These are phyloP conservation scores for Cyaniris semiargus DNA, from an alignment of 2,888 invertebrate genomes.

Conservation along the genomic window DNA sequence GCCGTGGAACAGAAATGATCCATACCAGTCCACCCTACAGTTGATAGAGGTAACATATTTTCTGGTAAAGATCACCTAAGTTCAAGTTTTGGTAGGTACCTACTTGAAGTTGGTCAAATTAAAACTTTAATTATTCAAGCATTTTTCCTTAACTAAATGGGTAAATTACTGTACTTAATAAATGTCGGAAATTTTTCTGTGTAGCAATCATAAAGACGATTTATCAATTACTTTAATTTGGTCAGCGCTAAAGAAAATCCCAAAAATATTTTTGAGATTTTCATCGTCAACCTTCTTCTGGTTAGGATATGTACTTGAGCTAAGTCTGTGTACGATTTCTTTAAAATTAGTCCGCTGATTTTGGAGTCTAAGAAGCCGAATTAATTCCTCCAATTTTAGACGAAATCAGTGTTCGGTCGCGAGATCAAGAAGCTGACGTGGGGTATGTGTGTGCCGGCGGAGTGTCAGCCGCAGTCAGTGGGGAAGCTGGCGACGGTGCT, in stretches of 20 bases:
- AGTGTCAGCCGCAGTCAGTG: conserved; percentile 62
- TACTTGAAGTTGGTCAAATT: not conserved
- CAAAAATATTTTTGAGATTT: not conserved
- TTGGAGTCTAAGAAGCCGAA: not conserved
- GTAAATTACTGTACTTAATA: not conserved
- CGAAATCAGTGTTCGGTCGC: conserved; percentile 55
- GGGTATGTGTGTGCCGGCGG: conserved; percentile 78
- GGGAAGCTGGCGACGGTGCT: conserved; percentile 56
- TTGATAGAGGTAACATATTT: conserved; percentile 63
- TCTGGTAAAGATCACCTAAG: not conserved
- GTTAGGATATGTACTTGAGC: too few species aligned
- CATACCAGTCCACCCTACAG: conserved; percentile 69
- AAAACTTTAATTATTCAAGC: not conserved
- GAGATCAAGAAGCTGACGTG: conserved; percentile 70
- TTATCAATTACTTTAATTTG: not conserved
- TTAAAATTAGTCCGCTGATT: not conserved
- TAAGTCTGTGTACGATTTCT: too few species aligned
- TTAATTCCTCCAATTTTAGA: conserved; percentile 44
- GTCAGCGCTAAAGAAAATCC: not conserved
- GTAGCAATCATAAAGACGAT: not conserved
- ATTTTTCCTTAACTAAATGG: not conserved
- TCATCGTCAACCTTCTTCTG: too few species aligned
- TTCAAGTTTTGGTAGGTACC: not conserved
- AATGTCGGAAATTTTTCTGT: not conserved
- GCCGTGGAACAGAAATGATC: conserved; percentile 52